These are phyloP conservation scores for Oopsacas minuta DNA, from an alignment of 37 sponge, comb jelly and placozoan species.

Conservation along the genomic window DNA sequence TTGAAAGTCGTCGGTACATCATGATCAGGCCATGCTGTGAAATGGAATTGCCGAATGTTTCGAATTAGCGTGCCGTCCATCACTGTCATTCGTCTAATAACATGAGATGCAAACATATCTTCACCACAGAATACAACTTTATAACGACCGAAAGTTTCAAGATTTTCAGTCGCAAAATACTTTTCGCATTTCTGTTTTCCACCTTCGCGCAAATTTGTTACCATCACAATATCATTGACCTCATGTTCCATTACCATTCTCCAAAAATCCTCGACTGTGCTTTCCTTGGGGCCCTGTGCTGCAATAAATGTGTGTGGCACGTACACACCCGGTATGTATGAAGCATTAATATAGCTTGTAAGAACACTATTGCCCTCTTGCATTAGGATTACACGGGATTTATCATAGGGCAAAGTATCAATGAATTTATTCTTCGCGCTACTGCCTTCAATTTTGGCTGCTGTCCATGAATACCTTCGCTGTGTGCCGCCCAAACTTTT, in stretches of 20 bases:
- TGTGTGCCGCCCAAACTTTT: neutral
- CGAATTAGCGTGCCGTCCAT: neutral
- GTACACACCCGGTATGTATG: neutral
- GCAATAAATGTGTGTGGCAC: constrained; percentile 17
- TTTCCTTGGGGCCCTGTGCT: constrained; percentile 52
- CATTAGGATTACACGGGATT: neutral
- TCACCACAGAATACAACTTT: neutral
- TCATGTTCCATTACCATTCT: constrained; percentile 56
- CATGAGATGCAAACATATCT: neutral
- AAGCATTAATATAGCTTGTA: neutral
- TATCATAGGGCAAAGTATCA: neutral
- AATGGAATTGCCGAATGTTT: neutral
- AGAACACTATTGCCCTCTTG: neutral
- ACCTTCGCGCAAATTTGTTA: constrained; percentile 20
- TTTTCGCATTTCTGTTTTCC: neutral
- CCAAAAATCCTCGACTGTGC: constrained; percentile 72
- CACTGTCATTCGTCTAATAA: neutral
- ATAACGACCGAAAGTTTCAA: neutral
- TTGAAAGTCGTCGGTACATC: neutral
- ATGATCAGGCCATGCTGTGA: constrained; percentile 18
- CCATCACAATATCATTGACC: constrained; percentile 48
- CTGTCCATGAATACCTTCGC: neutral
- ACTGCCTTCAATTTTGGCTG: neutral
- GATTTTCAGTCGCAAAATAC: neutral
- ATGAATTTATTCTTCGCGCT: neutral